phyloP scores from a whole-genome alignment of 2,888 invertebrate species.

The Theodoxus fluviatilis region DNA sequence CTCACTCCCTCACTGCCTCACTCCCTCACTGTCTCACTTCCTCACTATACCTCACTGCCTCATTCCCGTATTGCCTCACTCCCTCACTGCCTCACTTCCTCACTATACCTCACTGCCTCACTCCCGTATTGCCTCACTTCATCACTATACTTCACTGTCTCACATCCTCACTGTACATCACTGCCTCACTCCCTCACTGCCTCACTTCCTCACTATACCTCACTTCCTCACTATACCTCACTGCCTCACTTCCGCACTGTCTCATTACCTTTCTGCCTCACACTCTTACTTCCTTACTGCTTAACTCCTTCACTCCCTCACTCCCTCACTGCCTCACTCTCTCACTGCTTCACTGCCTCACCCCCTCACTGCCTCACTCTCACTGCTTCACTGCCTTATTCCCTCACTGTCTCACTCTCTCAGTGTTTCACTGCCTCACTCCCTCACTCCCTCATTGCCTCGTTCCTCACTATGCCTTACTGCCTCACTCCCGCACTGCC shows the following conservation, averaged over 20 bases:
- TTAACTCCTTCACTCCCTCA: not conserved
- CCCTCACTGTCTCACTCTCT: not conserved
- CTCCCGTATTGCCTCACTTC: too few species aligned
- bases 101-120: too few species aligned
- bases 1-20: not conserved
- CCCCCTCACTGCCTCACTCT: conserved; percentile 6
- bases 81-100: too few species aligned
- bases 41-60: too few species aligned
- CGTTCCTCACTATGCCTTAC: too few species aligned
- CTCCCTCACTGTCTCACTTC: not conserved
- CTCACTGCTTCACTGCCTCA: not conserved
- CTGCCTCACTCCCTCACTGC: too few species aligned
- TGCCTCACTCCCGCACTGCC: not conserved
- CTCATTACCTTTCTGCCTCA: not conserved
- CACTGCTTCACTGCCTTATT: not conserved
- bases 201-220: too few species aligned
- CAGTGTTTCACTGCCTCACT: not conserved
- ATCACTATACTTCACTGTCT: too few species aligned
- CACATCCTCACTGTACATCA: too few species aligned
- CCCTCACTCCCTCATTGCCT: not conserved
- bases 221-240: too few species aligned
- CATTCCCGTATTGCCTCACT: too few species aligned
- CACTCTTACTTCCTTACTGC: conserved; percentile 7
- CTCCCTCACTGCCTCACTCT: conserved; percentile 7
- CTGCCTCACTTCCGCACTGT: too few species aligned